A percentile compares a stretch with the other conserved stretches of the same genome.
Conservation (phyloP, 2,113 vertebrate species). For the Pedionomus torquatus region DNA sequence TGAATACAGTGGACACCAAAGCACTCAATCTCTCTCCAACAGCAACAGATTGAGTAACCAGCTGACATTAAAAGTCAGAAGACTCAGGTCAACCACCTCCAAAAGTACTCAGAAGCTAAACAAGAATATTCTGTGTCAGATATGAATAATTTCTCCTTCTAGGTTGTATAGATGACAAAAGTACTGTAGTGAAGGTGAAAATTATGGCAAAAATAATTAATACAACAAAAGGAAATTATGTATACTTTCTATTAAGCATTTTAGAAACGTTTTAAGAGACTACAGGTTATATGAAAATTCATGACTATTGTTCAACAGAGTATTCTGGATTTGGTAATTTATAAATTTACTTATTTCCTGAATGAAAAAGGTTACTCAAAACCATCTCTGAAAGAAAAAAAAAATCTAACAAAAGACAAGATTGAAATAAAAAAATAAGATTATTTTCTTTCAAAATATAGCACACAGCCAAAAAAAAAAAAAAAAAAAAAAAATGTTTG, state of each 20-base stretch:
- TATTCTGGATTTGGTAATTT: neutral
- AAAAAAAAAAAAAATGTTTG: too few relatives aligned
- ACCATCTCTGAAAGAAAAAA: neutral
- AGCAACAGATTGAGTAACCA: neutral
- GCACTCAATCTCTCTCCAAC: neutral
- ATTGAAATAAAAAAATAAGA: neutral
- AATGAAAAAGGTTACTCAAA: neutral
- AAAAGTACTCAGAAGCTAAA: neutral
- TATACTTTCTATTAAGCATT: neutral
- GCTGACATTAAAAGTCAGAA: neutral
- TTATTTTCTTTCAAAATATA: neutral
- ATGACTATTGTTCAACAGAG: neutral
- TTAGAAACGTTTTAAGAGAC: neutral
- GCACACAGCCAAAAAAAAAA: neutral
- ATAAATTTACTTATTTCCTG: neutral
- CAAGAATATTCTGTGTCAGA: neutral
- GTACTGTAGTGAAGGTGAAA: neutral
- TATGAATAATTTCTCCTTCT: neutral
- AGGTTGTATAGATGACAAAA: neutral
- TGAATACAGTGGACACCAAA: neutral
- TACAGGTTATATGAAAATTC: neutral
- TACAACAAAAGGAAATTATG: neutral
- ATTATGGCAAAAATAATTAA: neutral
- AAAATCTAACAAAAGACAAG: neutral
- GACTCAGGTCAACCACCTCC: neutral